phyloP scores from a whole-genome alignment of 35 echinoderm and acorn worm genomes.

The Apostichopus japonicus region DNA sequence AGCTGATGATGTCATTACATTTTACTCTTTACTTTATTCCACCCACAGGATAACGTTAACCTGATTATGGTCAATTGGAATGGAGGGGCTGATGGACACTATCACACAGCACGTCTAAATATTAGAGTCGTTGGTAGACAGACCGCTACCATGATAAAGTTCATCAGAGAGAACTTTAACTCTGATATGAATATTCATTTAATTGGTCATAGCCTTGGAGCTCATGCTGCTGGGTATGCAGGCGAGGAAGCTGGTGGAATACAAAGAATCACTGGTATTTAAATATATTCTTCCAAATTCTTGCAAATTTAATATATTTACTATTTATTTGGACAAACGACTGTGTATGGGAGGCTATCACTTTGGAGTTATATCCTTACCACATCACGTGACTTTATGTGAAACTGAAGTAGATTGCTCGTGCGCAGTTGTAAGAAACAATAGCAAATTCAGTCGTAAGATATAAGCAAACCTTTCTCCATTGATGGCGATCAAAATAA shows the following conservation, averaged over 20 bases:
- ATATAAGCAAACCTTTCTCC: too few species aligned
- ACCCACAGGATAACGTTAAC: conserved; percentile 39
- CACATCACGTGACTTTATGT: too few species aligned
- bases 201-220: conserved; percentile 70
- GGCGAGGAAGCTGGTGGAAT: conserved; percentile 29
- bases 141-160: conserved; percentile 31
- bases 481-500: too few species aligned
- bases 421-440: too few species aligned
- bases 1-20: too few species aligned
- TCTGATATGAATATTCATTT: conserved; percentile 37
- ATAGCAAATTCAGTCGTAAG: too few species aligned
- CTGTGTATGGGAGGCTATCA: too few species aligned
- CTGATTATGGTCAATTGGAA: conserved; percentile 68
- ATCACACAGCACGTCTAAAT: conserved; percentile 51
- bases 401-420: too few species aligned
- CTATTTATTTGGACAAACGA: too few species aligned
- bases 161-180: background rate
- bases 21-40: too few species aligned
- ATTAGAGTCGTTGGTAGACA: conserved; percentile 58
- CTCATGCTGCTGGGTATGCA: conserved; percentile 63
- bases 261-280: conserved; percentile 54
- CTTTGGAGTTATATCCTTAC: too few species aligned
- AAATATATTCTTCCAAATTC: background rate
- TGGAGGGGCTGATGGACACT: conserved; percentile 48
- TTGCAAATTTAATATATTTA: too few species aligned